These are phyloP conservation scores for Mythimna ferrago DNA, from an alignment of 2,888 invertebrate genomes.

Conservation along the genomic window DNA sequence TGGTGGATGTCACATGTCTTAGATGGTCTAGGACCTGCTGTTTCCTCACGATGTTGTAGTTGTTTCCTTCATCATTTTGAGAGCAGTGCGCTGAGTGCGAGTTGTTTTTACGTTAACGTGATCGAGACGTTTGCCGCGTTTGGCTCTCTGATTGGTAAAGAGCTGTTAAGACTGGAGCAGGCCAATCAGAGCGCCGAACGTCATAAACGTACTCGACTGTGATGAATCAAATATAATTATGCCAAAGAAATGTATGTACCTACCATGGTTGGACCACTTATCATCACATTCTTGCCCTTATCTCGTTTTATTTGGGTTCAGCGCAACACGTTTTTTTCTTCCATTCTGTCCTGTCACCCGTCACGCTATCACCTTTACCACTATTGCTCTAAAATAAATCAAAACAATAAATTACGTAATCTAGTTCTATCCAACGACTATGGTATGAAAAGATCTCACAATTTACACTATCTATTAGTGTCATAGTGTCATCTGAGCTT, in stretches of 20 bases:
- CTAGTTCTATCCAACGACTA: neutral
- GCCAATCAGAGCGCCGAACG: too few species aligned
- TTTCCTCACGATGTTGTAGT: neutral
- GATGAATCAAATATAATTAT: neutral
- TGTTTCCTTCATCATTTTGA: neutral
- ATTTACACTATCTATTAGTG: conserved; percentile 38
- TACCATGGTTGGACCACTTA: too few species aligned
- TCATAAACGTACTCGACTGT: too few species aligned
- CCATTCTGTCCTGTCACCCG: too few species aligned
- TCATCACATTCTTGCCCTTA: too few species aligned
- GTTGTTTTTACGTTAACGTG: too few species aligned
- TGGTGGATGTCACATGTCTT: neutral
- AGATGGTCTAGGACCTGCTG: neutral
- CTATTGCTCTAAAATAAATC: neutral
- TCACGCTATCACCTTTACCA: neutral
- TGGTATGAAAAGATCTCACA: neutral
- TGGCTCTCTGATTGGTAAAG: too few species aligned
- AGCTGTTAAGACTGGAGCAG: too few species aligned
- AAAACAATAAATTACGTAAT: neutral
- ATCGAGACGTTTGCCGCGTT: too few species aligned
- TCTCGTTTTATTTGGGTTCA: too few species aligned
- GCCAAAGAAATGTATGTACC: neutral
- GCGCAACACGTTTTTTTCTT: too few species aligned
- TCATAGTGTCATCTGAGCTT: conserved; percentile 41
- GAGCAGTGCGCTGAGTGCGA: too few species aligned